These are phyloP conservation scores for Papio anubis DNA, from an alignment of 2,113 vertebrate genomes.

Conservation along the genomic window DNA sequence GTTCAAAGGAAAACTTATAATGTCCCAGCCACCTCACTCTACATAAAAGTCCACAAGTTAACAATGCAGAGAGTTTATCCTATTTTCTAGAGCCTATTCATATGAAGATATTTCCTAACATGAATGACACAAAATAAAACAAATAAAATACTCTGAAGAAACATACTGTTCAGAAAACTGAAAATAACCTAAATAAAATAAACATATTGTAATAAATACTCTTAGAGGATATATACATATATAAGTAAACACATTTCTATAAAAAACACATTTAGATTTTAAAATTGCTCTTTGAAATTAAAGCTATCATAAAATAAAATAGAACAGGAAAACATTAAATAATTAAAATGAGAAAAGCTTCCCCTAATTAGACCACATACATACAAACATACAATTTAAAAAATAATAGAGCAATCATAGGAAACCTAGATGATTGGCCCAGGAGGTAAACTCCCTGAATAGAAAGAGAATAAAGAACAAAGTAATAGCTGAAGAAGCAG, in stretches of 20 bases:
- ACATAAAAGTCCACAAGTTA: not conserved
- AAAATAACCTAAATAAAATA: not conserved
- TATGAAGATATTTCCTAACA: not conserved
- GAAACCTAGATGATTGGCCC: not conserved
- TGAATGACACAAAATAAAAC: not conserved
- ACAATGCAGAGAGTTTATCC: not conserved
- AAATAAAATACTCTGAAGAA: not conserved
- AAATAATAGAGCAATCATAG: not conserved
- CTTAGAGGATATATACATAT: not conserved
- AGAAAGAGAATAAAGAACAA: not conserved
- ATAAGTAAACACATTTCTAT: not conserved
- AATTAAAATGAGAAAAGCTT: not conserved
- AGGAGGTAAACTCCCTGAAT: not conserved
- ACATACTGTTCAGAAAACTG: not conserved
- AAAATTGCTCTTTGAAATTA: not conserved
- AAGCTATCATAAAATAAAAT: not conserved
- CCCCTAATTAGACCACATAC: not conserved
- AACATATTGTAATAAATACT: not conserved
- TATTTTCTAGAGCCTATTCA: not conserved
- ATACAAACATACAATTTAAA: not conserved
- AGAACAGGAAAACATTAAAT: not conserved
- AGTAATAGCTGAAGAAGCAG: not conserved
- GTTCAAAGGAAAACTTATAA: not conserved
- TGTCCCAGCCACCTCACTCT: not conserved
- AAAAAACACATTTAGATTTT: not conserved